Evolutionary conservation across 2,888 invertebrate species (phyloP).

Genomic region (Pheosia tremula): DNA sequence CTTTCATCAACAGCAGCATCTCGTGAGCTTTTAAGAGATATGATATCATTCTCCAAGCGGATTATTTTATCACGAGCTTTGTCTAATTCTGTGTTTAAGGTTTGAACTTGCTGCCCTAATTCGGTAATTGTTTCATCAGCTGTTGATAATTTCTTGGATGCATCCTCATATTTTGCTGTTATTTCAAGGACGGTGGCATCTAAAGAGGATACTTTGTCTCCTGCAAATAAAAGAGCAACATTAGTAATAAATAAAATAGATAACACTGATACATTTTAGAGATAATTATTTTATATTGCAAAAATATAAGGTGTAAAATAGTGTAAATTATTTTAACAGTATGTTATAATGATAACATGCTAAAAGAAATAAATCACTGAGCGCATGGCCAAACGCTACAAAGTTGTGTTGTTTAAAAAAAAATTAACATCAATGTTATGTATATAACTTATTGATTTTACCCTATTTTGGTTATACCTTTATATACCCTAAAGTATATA

Average conservation of each 20-base stretch:
- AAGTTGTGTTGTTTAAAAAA: no score
- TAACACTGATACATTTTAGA: not conserved
- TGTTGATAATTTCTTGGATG: constrained; percentile 85
- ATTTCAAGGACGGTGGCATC: constrained; percentile 83
- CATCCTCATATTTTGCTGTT: constrained; percentile 86
- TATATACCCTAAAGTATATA: no score
- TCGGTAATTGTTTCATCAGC: constrained; percentile 86
- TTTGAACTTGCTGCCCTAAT: constrained; percentile 86
- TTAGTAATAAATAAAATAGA: not conserved
- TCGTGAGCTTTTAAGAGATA: constrained; percentile 87
- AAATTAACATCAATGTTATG: no score
- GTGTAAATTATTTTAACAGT: no score
- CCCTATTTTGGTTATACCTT: no score
- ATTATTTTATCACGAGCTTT: constrained; percentile 86
- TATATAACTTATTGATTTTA: no score
- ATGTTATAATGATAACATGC: no score
- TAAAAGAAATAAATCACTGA: no score
- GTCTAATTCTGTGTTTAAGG: constrained; percentile 85
- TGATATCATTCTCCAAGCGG: constrained; percentile 87
- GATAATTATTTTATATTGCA: no score
- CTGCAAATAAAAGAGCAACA: constrained; percentile 64
- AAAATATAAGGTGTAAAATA: no score
- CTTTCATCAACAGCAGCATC: constrained; percentile 90
- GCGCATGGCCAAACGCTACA: no score
- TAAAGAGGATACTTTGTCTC: constrained; percentile 81